phyloP scores from a whole-genome alignment of 2,797 vertebrate species.

The Sciurus vulgaris region DNA sequence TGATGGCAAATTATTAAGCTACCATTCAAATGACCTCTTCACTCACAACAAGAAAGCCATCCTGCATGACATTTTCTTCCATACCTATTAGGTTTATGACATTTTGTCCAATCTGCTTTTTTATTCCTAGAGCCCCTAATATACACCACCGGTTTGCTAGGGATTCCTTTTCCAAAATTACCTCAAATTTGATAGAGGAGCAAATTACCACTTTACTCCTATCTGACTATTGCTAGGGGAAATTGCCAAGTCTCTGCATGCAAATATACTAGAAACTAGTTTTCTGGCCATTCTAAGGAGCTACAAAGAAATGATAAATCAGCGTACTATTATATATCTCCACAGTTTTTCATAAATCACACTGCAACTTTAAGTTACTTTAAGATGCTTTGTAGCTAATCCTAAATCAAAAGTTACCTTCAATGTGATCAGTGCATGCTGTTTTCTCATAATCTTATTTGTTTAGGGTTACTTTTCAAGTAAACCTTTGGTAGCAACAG shows the following conservation, averaged over 20 bases:
- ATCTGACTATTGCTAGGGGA: neutral
- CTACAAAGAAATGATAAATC: constrained; percentile 35
- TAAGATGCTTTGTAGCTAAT: constrained; percentile 61
- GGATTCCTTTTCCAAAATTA: constrained; percentile 47
- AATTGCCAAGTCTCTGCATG: constrained; percentile 17
- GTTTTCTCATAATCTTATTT: constrained; percentile 40
- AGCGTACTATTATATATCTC: neutral
- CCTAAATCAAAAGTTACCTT: constrained; percentile 38
- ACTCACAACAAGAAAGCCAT: neutral
- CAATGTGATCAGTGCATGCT: constrained; percentile 7
- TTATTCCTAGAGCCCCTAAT: constrained; percentile 16
- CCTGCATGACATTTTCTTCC: neutral
- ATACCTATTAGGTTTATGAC: neutral
- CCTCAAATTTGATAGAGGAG: constrained; percentile 63
- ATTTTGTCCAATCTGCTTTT: neutral
- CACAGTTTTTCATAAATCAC: constrained; percentile 25
- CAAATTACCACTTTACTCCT: constrained; percentile 58
- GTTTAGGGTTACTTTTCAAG: constrained; percentile 52
- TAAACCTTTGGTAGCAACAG: constrained; percentile 36
- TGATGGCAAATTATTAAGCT: constrained; percentile 40
- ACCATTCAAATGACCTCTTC: constrained; percentile 33
- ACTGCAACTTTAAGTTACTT: constrained; percentile 7
- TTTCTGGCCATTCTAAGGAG: constrained; percentile 38
- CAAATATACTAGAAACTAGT: constrained; percentile 49
- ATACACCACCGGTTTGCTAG: constrained; percentile 18